A percentile compares a stretch with the other conserved stretches of the same genome.
These are phyloP conservation scores for Ariolimax columbianus DNA, from an alignment of 2,888 invertebrate genomes.

Conservation along the genomic window DNA sequence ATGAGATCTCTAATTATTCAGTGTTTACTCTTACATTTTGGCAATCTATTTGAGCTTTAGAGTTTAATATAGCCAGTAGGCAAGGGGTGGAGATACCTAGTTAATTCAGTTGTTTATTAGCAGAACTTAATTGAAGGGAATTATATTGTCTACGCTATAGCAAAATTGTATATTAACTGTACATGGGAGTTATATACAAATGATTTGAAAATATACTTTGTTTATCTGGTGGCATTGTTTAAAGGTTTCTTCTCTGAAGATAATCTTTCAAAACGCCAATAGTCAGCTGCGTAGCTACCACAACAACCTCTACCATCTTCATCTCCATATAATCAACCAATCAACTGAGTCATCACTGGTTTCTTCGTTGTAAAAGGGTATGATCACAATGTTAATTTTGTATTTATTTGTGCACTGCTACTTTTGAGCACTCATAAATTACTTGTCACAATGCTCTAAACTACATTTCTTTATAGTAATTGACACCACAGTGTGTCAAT, in stretches of 20 bases:
- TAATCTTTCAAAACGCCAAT: constrained; percentile 1
- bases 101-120: no score
- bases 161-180: neutral
- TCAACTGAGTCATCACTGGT: constrained; percentile 22
- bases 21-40: neutral
- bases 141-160: no score
- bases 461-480: neutral
- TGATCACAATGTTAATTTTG: constrained; percentile 15
- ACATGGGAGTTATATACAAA: neutral
- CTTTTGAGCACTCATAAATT: neutral
- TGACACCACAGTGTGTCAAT: neutral
- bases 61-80: neutral
- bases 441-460: neutral
- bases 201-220: neutral
- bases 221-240: constrained; percentile 1
- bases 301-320: constrained; percentile 36
- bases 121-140: no score
- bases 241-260: neutral
- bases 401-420: neutral
- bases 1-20: neutral
- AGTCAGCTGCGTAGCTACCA: constrained; percentile 7
- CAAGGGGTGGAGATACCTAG: neutral
- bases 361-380: constrained; percentile 45
- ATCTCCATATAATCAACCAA: constrained; percentile 43
- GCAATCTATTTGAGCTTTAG: neutral